A percentile compares a stretch with the other conserved stretches of the same genome.
phyloP scores from a whole-genome alignment of 2,888 invertebrate species.

The Andrena marginata region DNA sequence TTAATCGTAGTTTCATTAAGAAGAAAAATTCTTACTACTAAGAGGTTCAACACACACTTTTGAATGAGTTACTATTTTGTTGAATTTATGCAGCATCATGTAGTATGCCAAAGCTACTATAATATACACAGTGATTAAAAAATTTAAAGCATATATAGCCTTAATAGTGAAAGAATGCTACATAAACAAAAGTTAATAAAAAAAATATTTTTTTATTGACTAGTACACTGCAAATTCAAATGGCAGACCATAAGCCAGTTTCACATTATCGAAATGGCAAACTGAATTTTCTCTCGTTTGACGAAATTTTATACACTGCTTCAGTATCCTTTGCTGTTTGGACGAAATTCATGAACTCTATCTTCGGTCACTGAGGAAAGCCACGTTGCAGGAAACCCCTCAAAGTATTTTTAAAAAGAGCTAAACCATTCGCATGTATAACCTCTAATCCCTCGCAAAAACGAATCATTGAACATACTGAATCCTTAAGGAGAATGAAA shows the following conservation, averaged over 20 bases:
- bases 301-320: neutral
- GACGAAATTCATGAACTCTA: slow-evolving; percentile 4
- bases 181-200: too few species aligned
- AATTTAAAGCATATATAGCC: too few species aligned
- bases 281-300: neutral
- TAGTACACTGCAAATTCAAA: too few species aligned
- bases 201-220: too few species aligned
- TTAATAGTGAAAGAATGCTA: too few species aligned
- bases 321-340: neutral
- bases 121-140: too few species aligned
- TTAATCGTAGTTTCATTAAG: too few species aligned
- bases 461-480: neutral
- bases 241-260: neutral
- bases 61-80: too few species aligned
- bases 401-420: neutral
- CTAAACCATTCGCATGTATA: neutral
- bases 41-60: too few species aligned
- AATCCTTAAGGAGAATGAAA: slow-evolving; percentile 1
- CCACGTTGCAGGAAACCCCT: neutral
- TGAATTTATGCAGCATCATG: too few species aligned
- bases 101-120: too few species aligned
- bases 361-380: neutral
- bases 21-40: too few species aligned
- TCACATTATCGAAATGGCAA: neutral
- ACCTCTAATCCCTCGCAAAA: neutral